Conservation (phyloP, 2,113 vertebrate species). For the Channa argus region DNA sequence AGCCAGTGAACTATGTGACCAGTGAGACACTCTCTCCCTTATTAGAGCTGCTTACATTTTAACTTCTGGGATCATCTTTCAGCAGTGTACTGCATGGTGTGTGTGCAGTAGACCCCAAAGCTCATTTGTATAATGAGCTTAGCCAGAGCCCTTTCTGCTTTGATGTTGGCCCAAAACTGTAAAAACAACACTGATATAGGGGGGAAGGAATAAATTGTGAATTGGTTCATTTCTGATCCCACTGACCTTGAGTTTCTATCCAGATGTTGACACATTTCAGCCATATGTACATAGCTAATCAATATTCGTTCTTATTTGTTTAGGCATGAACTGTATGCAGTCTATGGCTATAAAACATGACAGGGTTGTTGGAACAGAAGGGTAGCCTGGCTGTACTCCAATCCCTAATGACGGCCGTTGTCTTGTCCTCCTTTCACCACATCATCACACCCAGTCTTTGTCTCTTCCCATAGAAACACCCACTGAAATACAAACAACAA, state of each 20-base stretch:
- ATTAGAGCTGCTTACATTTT: conserved; percentile 56
- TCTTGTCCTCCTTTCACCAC: conserved; percentile 3
- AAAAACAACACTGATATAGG: background rate
- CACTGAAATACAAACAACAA: conserved; percentile 18
- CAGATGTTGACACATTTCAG: background rate
- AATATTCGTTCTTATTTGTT: background rate
- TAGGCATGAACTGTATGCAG: too few species aligned
- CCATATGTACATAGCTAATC: background rate
- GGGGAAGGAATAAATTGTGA: background rate
- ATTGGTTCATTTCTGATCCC: background rate
- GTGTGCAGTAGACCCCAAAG: conserved; percentile 27
- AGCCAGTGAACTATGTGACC: conserved; percentile 3
- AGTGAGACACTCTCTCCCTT: background rate
- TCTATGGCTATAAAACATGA: conserved; percentile 1
- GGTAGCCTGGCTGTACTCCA: background rate
- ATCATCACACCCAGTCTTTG: conserved; percentile 27
- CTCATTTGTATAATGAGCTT: conserved; percentile 74
- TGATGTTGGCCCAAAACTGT: conserved; percentile 56
- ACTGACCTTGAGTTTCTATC: background rate
- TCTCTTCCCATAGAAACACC: conserved; percentile 34
- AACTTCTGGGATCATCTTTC: conserved; percentile 41
- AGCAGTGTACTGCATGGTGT: conserved; percentile 5
- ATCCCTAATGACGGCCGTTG: background rate
- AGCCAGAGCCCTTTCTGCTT: conserved; percentile 34
- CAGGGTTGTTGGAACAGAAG: conserved; percentile 1